Evolutionary conservation across 2,888 invertebrate genomes (phyloP).

Genomic region (Branchipolynoe longqiensis): DNA sequence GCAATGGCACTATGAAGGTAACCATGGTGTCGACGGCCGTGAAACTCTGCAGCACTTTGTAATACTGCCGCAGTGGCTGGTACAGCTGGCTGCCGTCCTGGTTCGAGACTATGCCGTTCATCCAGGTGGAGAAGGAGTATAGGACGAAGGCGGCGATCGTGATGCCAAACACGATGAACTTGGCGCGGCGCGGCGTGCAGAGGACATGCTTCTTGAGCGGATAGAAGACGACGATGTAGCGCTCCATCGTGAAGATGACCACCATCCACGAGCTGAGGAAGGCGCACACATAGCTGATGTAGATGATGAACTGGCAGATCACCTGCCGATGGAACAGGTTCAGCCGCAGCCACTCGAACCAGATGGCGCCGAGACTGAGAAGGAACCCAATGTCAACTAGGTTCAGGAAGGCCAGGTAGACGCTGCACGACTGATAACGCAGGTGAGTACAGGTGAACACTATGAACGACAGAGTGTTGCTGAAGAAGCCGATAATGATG

Average conservation of each 20-base stretch:
- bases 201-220: slow-evolving; percentile 64
- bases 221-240: slow-evolving; percentile 67
- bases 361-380: slow-evolving; percentile 55
- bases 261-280: slow-evolving; percentile 68
- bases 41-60: slow-evolving; percentile 60
- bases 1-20: slow-evolving; percentile 65
- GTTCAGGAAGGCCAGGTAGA: slow-evolving; percentile 64
- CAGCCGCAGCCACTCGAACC: slow-evolving; percentile 61
- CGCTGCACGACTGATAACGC: slow-evolving; percentile 58
- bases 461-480: slow-evolving; percentile 60
- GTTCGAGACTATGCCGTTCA: slow-evolving; percentile 55
- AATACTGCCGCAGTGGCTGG: slow-evolving; percentile 38
- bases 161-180: slow-evolving; percentile 62
- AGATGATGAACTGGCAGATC: slow-evolving; percentile 61
- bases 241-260: slow-evolving; percentile 66
- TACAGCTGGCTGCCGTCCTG: slow-evolving; percentile 34
- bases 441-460: slow-evolving; percentile 59
- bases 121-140: slow-evolving; percentile 65
- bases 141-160: slow-evolving; percentile 60
- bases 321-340: slow-evolving; percentile 58
- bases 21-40: slow-evolving; percentile 64
- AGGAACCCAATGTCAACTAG: slow-evolving; percentile 63
- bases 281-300: slow-evolving; percentile 59
- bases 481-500: slow-evolving; percentile 53
- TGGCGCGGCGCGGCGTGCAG: slow-evolving; percentile 66